phyloP scores from a whole-genome alignment of 2,113 vertebrate genomes.

The Lagenorhynchus albirostris region DNA sequence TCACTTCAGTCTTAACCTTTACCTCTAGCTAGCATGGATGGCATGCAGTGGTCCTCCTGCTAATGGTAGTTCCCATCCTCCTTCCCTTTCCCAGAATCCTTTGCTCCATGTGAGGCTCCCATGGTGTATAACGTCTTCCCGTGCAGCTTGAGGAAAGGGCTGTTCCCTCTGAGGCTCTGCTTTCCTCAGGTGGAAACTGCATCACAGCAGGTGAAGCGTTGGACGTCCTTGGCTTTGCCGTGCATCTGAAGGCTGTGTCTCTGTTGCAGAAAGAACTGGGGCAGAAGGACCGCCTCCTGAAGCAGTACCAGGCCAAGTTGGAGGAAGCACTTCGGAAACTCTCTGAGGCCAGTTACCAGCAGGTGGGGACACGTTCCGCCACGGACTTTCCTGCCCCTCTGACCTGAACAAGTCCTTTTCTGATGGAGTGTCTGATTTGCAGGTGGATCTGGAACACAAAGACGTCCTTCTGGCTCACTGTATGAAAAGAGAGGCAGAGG shows the following conservation, averaged over 20 bases:
- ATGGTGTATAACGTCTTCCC: not conserved
- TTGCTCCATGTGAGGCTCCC: not conserved
- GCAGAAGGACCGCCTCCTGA: conserved; percentile 93
- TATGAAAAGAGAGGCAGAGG: conserved; percentile 86
- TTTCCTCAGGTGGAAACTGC: not conserved
- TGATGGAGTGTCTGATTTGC: conserved; percentile 36
- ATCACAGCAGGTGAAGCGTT: not conserved
- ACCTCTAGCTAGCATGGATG: not conserved
- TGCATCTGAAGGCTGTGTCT: not conserved
- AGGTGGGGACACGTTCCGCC: conserved; percentile 81
- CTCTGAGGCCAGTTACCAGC: conserved; percentile 88
- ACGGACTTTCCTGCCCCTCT: not conserved
- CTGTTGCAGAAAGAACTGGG: conserved; percentile 90
- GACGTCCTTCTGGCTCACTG: conserved; percentile 87
- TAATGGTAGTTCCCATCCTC: not conserved
- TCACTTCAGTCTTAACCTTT: not conserved
- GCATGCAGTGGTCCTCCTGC: not conserved
- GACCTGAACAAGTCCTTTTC: not conserved
- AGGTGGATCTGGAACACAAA: conserved; percentile 90
- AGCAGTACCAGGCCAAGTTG: conserved; percentile 92
- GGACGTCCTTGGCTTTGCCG: not conserved
- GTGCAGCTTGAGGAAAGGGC: not conserved
- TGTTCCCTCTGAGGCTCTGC: not conserved
- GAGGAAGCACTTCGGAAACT: conserved; percentile 90
- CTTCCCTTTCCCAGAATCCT: not conserved